Evolutionary conservation across 2,888 invertebrate species (phyloP), one percentile per base, ranked within the genome.

Genomic region (Hypolimnas misippus): DNA sequence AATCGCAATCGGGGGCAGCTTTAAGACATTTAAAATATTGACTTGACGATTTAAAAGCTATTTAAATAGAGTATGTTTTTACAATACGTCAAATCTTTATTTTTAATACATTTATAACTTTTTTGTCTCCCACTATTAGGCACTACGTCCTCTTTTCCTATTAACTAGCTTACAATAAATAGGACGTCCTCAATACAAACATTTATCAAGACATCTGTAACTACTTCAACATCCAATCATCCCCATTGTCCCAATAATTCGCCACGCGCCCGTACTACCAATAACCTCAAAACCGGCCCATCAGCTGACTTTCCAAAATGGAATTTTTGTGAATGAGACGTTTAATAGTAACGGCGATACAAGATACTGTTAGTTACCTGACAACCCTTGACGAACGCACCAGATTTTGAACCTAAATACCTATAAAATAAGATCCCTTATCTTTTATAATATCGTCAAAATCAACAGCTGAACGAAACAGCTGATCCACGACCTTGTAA

Each of bases 301-400:
- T 71, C 72, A 72, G 72, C 72, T 72, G 70, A 72, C 57, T 57
- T 63, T 67, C 63, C 21, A 70, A 67, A 68, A 66, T 68, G 66
- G 66, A 63, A 70, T 70, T 70, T 57, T 71, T 68, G 70, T 71
- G 71, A 70, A 72, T 72, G 69, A 64, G 64, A 52, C 53, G 35
- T 33, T 61, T 51, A 25, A 52, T 66, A 57, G 57, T 67, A 65
- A 69, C 67, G 69, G 68, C 44, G 44, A 44, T 17, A 19, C 44
- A 29, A 49, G 25, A 49, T 12, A 58, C 51, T 33, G 57, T 66
- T 44, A 49, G 57, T 66, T 44, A 49, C 50, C 40, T 29, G 33
- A 31, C 54, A 35, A 40, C 52, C 53, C 53, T 35, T 35, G 8
- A 46, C 25, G 3, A n/a, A 3, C 1, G 19, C 17, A 7, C 7